These are phyloP conservation scores for Aphidius ervi DNA, from an alignment of 1,140 invertebrate species.

Conservation along the genomic window DNA sequence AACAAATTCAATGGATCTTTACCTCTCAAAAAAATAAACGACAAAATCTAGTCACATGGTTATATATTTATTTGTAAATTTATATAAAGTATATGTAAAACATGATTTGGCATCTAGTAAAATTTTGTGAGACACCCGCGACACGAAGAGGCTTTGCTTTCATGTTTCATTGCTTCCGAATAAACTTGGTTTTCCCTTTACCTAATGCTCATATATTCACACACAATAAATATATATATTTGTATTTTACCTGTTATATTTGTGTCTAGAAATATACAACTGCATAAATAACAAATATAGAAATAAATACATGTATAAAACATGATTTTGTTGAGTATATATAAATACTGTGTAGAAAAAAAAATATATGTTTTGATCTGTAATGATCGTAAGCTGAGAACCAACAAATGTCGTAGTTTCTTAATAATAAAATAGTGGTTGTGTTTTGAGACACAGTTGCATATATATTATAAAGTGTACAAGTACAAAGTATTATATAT, in stretches of 20 bases:
- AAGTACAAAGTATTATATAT: constrained; percentile 7
- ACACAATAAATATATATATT: constrained; percentile 14
- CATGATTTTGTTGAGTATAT: constrained; percentile 9
- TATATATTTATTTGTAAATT: no score
- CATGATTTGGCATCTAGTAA: no score
- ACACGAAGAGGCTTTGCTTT: constrained; percentile 29
- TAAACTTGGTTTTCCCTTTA: constrained; percentile 18
- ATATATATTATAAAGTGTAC: constrained; percentile 23
- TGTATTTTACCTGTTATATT: constrained; percentile 1
- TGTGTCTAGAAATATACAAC: neutral
- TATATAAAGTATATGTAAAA: no score
- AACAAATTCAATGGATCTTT: no score
- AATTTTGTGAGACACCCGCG: no score
- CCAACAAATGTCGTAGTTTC: constrained; percentile 41
- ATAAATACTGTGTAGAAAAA: neutral
- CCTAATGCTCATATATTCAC: neutral
- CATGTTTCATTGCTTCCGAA: constrained; percentile 36
- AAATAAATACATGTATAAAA: constrained; percentile 5
- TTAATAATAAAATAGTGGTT: constrained; percentile 2
- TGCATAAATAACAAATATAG: neutral
- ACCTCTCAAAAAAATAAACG: no score
- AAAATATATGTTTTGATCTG: constrained; percentile 25
- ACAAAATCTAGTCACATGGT: no score
- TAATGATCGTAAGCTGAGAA: constrained; percentile 45
- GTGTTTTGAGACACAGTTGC: neutral